phyloP scores from a whole-genome alignment of 1,140 invertebrate species.

The Heterodera schachtii region DNA sequence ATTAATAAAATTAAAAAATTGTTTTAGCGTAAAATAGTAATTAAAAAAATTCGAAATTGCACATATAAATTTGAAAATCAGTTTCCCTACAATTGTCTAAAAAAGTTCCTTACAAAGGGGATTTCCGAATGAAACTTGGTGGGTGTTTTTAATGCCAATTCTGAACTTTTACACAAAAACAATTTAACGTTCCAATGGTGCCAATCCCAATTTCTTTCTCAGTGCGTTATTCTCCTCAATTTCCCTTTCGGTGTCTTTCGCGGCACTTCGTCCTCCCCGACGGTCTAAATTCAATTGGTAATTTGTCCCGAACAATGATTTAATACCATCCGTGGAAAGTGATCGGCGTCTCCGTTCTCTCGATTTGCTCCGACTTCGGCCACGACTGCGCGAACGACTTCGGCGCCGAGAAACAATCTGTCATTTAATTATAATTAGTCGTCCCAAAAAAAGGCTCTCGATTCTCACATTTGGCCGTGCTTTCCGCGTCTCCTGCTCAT shows the following conservation, averaged over 20 bases:
- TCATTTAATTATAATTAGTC: not conserved
- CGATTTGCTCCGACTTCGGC: constrained; percentile 32
- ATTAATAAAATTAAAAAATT: too few relatives aligned
- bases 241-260: constrained; percentile 64
- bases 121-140: too few relatives aligned
- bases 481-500: constrained; percentile 50
- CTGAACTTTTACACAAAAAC: not conserved
- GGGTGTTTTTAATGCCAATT: too few relatives aligned
- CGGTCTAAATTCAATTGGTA: constrained; percentile 22
- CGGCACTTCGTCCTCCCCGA: constrained; percentile 28
- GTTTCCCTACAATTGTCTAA: too few relatives aligned
- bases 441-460: too few relatives aligned
- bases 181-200: constrained; percentile 66
- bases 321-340: constrained; percentile 17
- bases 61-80: too few relatives aligned
- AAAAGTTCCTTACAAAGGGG: too few relatives aligned
- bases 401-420: constrained; percentile 48
- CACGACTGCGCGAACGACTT: constrained; percentile 41
- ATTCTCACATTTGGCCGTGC: constrained; percentile 75
- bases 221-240: constrained; percentile 70
- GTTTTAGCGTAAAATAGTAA: too few relatives aligned
- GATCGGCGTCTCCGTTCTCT: constrained; percentile 22
- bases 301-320: not conserved
- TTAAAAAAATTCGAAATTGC: too few relatives aligned
- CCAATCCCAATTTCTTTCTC: constrained; percentile 69